Conservation (phyloP, 2,113 vertebrate genomes). For the Thymallus thymallus region DNA sequence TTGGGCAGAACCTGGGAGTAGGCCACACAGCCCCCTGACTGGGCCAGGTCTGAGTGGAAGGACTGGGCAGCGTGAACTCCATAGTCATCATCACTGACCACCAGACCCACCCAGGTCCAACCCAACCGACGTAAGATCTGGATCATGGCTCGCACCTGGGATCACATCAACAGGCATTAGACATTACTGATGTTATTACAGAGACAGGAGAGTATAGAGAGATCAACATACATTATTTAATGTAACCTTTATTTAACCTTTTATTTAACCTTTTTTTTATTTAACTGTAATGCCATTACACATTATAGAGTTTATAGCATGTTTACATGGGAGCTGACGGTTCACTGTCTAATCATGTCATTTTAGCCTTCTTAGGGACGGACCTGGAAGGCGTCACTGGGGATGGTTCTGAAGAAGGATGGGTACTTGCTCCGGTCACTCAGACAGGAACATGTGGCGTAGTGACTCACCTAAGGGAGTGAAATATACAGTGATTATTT, state of each 20-base stretch:
- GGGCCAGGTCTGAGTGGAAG: constrained; percentile 48
- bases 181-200: background rate
- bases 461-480: constrained; percentile 47
- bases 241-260: too few relatives aligned
- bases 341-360: background rate
- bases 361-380: constrained; percentile 15
- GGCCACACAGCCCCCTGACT: constrained; percentile 55
- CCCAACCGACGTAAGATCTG: constrained; percentile 29
- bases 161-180: background rate
- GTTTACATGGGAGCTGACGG: constrained; percentile 18
- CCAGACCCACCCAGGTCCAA: constrained; percentile 37
- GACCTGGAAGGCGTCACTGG: constrained; percentile 48
- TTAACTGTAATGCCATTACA: too few relatives aligned
- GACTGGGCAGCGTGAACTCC: constrained; percentile 49
- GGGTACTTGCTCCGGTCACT: constrained; percentile 25
- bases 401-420: constrained; percentile 39
- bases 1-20: constrained; percentile 62
- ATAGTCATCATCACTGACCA: constrained; percentile 66
- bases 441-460: constrained; percentile 49
- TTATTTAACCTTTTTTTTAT: too few relatives aligned
- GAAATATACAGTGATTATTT: background rate
- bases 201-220: background rate
- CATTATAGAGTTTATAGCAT: too few relatives aligned
- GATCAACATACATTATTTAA: too few relatives aligned
- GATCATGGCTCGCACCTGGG: constrained; percentile 37